Percentiles rank a stretch among this genome's conserved stretches.
phyloP scores from a whole-genome alignment of 2,888 invertebrate genomes.

The Acronicta alni region DNA sequence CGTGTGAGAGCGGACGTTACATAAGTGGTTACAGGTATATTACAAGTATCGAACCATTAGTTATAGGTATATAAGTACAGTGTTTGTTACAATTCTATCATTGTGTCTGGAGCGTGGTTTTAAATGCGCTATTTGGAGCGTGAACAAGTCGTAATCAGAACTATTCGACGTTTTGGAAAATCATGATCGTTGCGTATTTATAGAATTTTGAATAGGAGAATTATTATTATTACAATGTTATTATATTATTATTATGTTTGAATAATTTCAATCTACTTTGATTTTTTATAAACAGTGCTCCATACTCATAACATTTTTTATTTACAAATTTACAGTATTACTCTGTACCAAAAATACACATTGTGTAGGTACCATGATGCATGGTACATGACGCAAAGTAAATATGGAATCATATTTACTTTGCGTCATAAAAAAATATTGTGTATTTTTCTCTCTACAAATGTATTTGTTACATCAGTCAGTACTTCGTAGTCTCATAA shows the following conservation, averaged over 20 bases:
- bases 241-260: too few relatives aligned
- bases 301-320: too few relatives aligned
- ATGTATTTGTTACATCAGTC: constrained; percentile 6
- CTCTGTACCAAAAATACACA: background rate
- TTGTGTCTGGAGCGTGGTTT: constrained; percentile 54
- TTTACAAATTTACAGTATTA: background rate
- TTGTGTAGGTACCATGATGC: too few relatives aligned
- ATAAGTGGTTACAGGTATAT: constrained; percentile 43
- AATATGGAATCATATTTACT: constrained; percentile 10
- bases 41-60: constrained; percentile 56
- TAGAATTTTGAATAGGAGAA: background rate
- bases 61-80: constrained; percentile 54
- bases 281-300: background rate
- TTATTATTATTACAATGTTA: background rate
- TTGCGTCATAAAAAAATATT: constrained; percentile 1
- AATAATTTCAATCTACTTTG: background rate
- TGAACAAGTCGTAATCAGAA: constrained; percentile 58
- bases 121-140: constrained; percentile 63
- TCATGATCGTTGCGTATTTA: constrained; percentile 22
- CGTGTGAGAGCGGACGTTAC: constrained; percentile 41
- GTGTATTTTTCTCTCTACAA: constrained; percentile 5
- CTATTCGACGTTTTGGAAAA: constrained; percentile 43
- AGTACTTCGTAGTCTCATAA: constrained; percentile 9
- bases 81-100: constrained; percentile 59
- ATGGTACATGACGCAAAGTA: too few relatives aligned